A percentile compares a stretch with the other conserved stretches of the same genome.
Conservation (phyloP, 2,797 vertebrate genomes). For the Anguilla megastoma region DNA sequence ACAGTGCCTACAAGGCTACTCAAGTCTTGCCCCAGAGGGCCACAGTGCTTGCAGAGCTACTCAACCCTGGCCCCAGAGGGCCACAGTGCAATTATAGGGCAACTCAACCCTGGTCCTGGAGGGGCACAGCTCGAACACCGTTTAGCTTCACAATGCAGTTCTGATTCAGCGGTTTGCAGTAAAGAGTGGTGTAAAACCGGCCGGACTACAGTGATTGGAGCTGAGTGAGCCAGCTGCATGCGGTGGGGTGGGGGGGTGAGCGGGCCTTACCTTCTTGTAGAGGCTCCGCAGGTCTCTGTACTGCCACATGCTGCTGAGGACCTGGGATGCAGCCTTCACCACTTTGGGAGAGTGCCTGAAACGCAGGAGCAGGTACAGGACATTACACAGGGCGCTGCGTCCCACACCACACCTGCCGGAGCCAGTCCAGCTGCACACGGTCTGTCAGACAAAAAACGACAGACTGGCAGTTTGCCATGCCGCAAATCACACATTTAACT, state of each 20-base stretch:
- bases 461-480: not conserved
- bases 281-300: slow-evolving; percentile 98
- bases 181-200: not conserved
- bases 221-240: not conserved
- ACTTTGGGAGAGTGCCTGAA: slow-evolving; percentile 96
- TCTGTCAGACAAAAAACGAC: not conserved
- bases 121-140: not conserved
- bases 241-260: not conserved
- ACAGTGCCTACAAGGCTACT: not conserved
- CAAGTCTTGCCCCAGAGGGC: not conserved
- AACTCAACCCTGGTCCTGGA: not conserved
- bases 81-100: not conserved
- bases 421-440: not conserved
- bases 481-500: not conserved
- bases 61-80: not conserved
- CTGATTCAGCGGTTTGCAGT: not conserved
- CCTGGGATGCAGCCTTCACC: slow-evolving; percentile 98
- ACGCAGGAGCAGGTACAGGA: slow-evolving; percentile 41
- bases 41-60: not conserved
- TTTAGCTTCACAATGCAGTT: not conserved
- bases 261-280: slow-evolving; percentile 91
- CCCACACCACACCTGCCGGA: too few relatives aligned
- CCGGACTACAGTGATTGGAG: not conserved
- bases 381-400: not conserved
- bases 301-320: slow-evolving; percentile 99